Percentiles rank a stretch among this genome's conserved stretches.
Conservation (phyloP, 2,797 vertebrate species). For the Molossus molossus region DNA sequence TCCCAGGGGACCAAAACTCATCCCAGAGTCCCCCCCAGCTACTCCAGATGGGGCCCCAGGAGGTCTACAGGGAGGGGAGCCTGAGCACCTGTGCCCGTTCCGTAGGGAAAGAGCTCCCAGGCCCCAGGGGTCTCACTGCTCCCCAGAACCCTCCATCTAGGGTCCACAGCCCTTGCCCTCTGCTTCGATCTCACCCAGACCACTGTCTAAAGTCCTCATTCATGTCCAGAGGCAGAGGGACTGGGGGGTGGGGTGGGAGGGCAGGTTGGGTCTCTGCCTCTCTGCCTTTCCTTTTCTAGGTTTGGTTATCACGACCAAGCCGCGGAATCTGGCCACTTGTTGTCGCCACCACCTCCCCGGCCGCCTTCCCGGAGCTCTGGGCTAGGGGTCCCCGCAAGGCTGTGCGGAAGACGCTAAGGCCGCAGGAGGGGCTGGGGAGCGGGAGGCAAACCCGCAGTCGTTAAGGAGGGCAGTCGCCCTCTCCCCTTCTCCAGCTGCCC, state of each 20-base stretch:
- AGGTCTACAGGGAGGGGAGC: slow-evolving; percentile 40
- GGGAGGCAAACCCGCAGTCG: neutral
- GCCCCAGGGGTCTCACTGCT: slow-evolving; percentile 50
- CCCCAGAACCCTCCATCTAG: neutral
- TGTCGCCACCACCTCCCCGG: slow-evolving; percentile 78
- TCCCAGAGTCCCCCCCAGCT: slow-evolving; percentile 21
- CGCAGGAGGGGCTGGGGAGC: neutral
- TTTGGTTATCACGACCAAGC: slow-evolving; percentile 73
- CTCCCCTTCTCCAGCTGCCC: slow-evolving; percentile 78
- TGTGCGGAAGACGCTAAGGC: neutral
- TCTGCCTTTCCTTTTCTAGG: slow-evolving; percentile 62
- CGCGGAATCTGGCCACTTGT: slow-evolving; percentile 83
- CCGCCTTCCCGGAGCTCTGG: slow-evolving; percentile 49
- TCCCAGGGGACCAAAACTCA: neutral
- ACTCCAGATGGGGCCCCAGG: slow-evolving; percentile 41
- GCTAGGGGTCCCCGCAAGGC: slow-evolving; percentile 62
- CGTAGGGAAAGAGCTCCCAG: slow-evolving; percentile 47
- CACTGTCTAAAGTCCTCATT: neutral
- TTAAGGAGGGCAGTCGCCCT: slow-evolving; percentile 69
- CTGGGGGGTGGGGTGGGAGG: neutral
- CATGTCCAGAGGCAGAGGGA: neutral
- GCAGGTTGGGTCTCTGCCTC: slow-evolving; percentile 9
- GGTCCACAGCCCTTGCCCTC: neutral
- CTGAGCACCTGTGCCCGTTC: neutral
- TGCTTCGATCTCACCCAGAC: neutral